Conservation (phyloP, 2,888 invertebrate species). For the Coleophora flavipennella region DNA sequence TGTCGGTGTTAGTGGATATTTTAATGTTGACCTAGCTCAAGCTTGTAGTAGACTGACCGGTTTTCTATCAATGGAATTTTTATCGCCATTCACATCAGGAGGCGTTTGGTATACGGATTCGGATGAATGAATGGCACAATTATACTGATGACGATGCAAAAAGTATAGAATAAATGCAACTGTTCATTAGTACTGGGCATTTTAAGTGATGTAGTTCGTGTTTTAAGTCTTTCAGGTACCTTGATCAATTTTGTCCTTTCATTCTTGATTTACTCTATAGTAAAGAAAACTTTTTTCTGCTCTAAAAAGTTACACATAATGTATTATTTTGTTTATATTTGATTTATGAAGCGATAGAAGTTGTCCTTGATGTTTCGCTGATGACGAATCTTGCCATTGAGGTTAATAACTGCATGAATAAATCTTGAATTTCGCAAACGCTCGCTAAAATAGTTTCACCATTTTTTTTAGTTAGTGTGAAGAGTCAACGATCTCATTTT, state of each 20-base stretch:
- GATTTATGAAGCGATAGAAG: not conserved
- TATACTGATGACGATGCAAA: no score
- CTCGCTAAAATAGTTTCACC: slow-evolving; percentile 3
- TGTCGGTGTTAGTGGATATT: no score
- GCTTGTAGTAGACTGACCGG: slow-evolving; percentile 38
- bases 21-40: slow-evolving; percentile 33
- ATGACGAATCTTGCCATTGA: slow-evolving; percentile 1
- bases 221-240: no score
- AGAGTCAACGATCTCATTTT: slow-evolving; percentile 6
- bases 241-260: no score
- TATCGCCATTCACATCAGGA: slow-evolving; percentile 33
- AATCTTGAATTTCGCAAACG: slow-evolving; percentile 7
- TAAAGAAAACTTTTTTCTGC: no score
- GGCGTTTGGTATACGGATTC: not conserved
- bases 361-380: not conserved
- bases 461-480: not conserved
- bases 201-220: no score
- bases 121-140: not conserved
- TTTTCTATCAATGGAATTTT: slow-evolving; percentile 38
- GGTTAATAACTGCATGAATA: no score
- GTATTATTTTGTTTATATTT: no score
- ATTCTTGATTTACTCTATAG: no score
- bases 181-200: no score
- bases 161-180: no score
- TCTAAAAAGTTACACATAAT: no score